phyloP scores from a whole-genome alignment of 2,797 vertebrate genomes.

The Helarctos malayanus region DNA sequence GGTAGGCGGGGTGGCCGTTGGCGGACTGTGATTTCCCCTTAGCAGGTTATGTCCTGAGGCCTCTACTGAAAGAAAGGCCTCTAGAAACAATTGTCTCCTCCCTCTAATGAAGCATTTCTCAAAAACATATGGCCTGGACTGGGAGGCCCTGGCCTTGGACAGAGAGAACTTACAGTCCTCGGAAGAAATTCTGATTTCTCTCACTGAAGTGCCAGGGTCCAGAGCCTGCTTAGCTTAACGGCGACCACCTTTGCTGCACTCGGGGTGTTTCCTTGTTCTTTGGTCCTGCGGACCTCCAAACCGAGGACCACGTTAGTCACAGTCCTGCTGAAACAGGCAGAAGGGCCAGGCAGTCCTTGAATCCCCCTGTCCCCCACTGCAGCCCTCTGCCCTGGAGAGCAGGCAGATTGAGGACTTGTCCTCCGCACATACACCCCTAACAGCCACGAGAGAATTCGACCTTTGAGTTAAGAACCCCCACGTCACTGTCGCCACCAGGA shows the following conservation, averaged over 20 bases:
- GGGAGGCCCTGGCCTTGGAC: neutral
- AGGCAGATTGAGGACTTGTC: neutral
- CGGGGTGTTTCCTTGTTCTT: neutral
- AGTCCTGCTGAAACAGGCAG: neutral
- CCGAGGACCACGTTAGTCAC: neutral
- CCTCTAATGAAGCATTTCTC: conserved; percentile 9
- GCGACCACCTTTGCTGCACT: neutral
- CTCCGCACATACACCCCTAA: neutral
- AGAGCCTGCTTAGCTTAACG: neutral
- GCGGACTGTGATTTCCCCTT: neutral
- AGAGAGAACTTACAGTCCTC: neutral
- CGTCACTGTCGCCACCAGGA: fast-evolving
- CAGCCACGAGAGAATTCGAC: neutral
- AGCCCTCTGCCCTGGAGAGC: neutral
- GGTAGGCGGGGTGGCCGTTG: neutral
- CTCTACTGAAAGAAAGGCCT: neutral
- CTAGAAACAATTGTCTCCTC: neutral
- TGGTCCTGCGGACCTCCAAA: neutral
- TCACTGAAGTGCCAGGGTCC: neutral
- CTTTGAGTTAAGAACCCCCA: neutral
- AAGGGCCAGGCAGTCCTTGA: neutral
- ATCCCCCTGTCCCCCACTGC: fast-evolving
- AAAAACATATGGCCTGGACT: neutral
- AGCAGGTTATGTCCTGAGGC: neutral
- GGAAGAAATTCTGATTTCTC: conserved; percentile 39